Conservation (phyloP, 1,140 invertebrate genomes). For the Bradysia coprophila region DNA sequence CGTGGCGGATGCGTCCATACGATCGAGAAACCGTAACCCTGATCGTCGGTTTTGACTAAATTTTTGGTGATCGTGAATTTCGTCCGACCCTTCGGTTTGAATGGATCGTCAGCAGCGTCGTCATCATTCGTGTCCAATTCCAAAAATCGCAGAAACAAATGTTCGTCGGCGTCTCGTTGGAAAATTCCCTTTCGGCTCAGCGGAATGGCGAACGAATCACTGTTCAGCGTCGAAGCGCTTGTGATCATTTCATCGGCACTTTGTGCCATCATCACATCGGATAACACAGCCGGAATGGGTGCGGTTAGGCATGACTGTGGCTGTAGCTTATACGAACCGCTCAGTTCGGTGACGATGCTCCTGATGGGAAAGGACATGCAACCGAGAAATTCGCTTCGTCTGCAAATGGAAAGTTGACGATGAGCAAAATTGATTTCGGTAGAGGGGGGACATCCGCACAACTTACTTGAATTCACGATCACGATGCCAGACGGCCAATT, state of each 20-base stretch:
- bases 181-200: constrained; percentile 31
- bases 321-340: constrained; percentile 33
- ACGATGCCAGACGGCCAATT: constrained; percentile 31
- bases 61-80: constrained; percentile 62
- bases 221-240: not conserved
- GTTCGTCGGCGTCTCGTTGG: constrained; percentile 46
- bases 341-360: constrained; percentile 35
- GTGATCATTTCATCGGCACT: constrained; percentile 2
- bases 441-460: too few relatives aligned
- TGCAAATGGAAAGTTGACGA: constrained; percentile 28
- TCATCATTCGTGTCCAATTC: constrained; percentile 48
- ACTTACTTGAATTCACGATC: constrained; percentile 29
- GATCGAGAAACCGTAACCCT: constrained; percentile 77
- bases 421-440: too few relatives aligned
- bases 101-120: not conserved
- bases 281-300: too few relatives aligned
- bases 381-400: constrained; percentile 60
- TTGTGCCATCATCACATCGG: not conserved
- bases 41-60: constrained; percentile 31
- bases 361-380: constrained; percentile 56
- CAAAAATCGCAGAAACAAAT: constrained; percentile 55
- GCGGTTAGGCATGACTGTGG: constrained; percentile 16
- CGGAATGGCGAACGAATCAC: constrained; percentile 5
- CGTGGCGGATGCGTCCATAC: constrained; percentile 80
- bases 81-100: constrained; percentile 37